Evolutionary conservation across 2,797 vertebrate genomes (phyloP).

Genomic region (Bradypus variegatus): DNA sequence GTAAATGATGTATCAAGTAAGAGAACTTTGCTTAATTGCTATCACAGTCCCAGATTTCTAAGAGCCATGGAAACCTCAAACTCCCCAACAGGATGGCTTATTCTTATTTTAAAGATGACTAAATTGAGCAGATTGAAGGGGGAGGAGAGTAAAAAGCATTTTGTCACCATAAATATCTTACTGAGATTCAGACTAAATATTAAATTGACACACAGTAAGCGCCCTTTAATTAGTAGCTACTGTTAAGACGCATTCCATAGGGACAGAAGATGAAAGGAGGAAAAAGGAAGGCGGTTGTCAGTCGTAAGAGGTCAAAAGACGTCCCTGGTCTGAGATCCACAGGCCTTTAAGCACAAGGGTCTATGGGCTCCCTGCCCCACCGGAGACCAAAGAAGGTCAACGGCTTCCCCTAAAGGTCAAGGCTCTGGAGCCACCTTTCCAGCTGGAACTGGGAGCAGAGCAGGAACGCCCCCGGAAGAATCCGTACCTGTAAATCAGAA

Average conservation of each 20-base stretch:
- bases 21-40: background rate
- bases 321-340: background rate
- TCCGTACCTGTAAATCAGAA: background rate
- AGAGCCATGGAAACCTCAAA: conserved; percentile 32
- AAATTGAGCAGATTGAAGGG: background rate
- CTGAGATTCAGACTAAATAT: background rate
- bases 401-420: conserved; percentile 39
- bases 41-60: background rate
- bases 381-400: background rate
- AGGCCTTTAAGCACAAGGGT: background rate
- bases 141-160: background rate
- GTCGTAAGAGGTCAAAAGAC: background rate
- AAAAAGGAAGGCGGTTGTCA: background rate
- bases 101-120: conserved; percentile 28
- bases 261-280: background rate
- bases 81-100: background rate
- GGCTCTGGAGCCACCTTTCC: conserved; percentile 10
- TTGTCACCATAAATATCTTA: background rate
- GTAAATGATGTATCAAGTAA: background rate
- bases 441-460: background rate
- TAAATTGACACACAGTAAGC: background rate
- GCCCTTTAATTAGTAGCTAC: background rate
- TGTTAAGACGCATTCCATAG: background rate
- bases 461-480: conserved; percentile 17
- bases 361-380: background rate